phyloP scores from a whole-genome alignment of 92 coral and sea anemone genomes.

The Porites cylindrica region DNA sequence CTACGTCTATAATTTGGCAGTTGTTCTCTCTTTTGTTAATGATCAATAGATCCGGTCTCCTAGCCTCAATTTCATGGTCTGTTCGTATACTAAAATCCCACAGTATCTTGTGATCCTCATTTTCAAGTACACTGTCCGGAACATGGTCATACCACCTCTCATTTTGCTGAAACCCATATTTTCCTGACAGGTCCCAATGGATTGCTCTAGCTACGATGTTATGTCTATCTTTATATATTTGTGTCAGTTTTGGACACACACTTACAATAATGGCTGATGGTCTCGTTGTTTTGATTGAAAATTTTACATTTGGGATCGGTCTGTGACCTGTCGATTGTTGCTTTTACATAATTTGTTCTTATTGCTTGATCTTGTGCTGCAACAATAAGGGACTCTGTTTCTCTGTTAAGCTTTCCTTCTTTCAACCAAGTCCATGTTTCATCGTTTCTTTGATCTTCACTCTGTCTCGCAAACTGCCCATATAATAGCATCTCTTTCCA shows the following conservation, averaged over 20 bases:
- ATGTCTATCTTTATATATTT: neutral
- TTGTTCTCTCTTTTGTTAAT: no score
- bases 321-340: slow-evolving; percentile 25
- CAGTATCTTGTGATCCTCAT: no score
- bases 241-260: slow-evolving; percentile 43
- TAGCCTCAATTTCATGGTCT: no score
- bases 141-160: no score
- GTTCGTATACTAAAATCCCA: no score
- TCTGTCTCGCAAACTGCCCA: neutral
- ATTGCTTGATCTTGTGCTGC: neutral
- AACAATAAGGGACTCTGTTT: neutral
- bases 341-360: neutral
- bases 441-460: neutral
- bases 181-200: neutral
- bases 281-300: slow-evolving; percentile 35
- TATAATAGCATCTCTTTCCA: neutral
- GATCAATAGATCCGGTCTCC: no score
- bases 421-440: neutral
- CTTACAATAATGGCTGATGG: slow-evolving; percentile 52
- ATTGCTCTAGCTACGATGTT: neutral
- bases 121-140: no score
- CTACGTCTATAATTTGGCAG: no score
- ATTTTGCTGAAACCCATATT: no score
- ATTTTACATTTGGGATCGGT: slow-evolving; percentile 1
- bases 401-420: no score